phyloP scores from a whole-genome alignment of 1,140 invertebrate species.

The Trichomalopsis sarcophagae region DNA sequence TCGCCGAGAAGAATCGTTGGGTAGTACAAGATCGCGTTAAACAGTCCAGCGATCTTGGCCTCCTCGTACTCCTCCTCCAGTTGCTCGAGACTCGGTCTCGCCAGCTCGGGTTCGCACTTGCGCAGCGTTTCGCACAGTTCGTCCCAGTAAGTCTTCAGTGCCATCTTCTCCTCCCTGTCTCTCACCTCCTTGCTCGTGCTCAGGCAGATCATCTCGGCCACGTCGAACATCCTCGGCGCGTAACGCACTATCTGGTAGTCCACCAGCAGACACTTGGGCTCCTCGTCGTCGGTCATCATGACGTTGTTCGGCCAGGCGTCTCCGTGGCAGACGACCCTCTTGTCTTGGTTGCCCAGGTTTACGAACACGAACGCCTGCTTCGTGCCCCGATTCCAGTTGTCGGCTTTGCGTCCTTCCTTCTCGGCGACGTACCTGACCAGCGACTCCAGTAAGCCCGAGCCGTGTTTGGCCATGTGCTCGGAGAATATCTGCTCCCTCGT shows the following conservation, averaged over 20 bases:
- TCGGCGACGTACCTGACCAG: neutral
- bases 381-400: neutral
- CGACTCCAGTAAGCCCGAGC: neutral
- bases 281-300: conserved; percentile 65
- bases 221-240: conserved; percentile 69
- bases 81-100: conserved; percentile 6
- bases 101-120: neutral
- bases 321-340: conserved; percentile 23
- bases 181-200: conserved; percentile 4
- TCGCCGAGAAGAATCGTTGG: conserved; percentile 9
- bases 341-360: neutral
- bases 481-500: conserved; percentile 18
- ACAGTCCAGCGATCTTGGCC: neutral
- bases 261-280: conserved; percentile 74
- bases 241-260: conserved; percentile 76
- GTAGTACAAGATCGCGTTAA: neutral
- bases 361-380: neutral
- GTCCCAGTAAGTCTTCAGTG: neutral
- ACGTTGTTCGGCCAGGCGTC: conserved; percentile 40
- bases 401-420: neutral
- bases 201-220: conserved; percentile 59
- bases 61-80: neutral
- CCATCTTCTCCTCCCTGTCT: neutral
- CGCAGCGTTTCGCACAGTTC: neutral
- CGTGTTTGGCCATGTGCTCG: neutral